Conservation (phyloP, 2,113 vertebrate genomes). For the Vicugna pacos region DNA sequence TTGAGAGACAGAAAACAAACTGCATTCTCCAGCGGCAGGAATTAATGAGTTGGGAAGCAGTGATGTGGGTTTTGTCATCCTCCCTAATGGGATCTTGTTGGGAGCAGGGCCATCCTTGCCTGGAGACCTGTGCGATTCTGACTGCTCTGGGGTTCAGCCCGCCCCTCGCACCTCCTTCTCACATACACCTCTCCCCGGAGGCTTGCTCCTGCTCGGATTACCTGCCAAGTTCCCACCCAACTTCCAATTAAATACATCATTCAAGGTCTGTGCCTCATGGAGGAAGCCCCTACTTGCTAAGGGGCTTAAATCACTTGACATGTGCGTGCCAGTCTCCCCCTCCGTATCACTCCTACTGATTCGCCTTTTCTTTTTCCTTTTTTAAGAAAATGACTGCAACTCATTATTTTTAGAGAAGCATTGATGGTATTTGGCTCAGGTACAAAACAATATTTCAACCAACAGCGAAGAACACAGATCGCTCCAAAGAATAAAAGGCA, state of each 20-base stretch:
- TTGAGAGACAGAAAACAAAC: background rate
- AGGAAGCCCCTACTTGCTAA: slow-evolving; percentile 49
- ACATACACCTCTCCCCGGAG: slow-evolving; percentile 1
- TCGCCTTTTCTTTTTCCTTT: slow-evolving; percentile 68
- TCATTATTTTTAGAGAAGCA: slow-evolving; percentile 71
- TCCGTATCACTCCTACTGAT: slow-evolving; percentile 49
- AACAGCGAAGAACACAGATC: background rate
- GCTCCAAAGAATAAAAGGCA: slow-evolving; percentile 46
- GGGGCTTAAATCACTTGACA: slow-evolving; percentile 68
- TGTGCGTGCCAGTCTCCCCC: slow-evolving; percentile 31
- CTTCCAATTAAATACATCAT: slow-evolving; percentile 62
- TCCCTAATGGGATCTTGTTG: slow-evolving; percentile 60
- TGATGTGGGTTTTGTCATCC: slow-evolving; percentile 36
- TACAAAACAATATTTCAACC: slow-evolving; percentile 70
- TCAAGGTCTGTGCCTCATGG: background rate
- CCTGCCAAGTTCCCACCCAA: slow-evolving; percentile 49
- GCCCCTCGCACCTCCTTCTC: background rate
- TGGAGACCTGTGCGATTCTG: slow-evolving; percentile 42
- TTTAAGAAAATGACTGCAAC: slow-evolving; percentile 68
- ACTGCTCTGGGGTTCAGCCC: slow-evolving; percentile 47
- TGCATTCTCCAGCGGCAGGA: slow-evolving; percentile 20
- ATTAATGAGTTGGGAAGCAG: slow-evolving; percentile 49
- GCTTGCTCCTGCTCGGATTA: slow-evolving; percentile 37
- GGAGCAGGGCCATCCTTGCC: slow-evolving; percentile 17
- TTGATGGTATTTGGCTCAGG: slow-evolving; percentile 71